phyloP scores from a whole-genome alignment of 2,113 vertebrate genomes.

The Archilochus colubris region DNA sequence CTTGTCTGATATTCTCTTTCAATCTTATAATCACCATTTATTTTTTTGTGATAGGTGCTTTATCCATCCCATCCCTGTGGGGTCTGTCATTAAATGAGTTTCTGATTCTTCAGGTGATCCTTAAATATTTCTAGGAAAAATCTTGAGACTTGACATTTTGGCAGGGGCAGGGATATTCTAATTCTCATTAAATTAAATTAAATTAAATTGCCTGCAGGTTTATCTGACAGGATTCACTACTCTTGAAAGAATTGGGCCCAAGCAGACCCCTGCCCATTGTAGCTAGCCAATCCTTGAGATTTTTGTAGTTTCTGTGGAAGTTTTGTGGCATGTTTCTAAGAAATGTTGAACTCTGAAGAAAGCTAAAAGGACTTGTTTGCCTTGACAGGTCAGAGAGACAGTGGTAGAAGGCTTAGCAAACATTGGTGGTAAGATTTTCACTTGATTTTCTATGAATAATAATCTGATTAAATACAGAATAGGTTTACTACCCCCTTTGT shows the following conservation, averaged over 20 bases:
- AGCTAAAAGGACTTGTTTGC: slow-evolving; percentile 41
- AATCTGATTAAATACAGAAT: not conserved
- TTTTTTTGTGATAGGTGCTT: not conserved
- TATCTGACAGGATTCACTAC: not conserved
- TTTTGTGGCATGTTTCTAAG: not conserved
- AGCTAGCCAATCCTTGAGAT: not conserved
- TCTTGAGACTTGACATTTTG: not conserved
- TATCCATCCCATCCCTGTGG: not conserved
- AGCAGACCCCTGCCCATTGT: not conserved
- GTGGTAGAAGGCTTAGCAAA: slow-evolving; percentile 87
- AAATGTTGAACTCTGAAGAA: slow-evolving; percentile 3
- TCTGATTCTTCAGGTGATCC: not conserved
- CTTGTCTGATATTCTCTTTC: not conserved
- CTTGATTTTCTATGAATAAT: not conserved
- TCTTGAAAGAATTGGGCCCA: not conserved
- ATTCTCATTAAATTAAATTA: not conserved
- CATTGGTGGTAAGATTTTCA: slow-evolving; percentile 86
- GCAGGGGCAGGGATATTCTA: not conserved
- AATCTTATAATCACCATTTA: not conserved
- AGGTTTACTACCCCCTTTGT: not conserved
- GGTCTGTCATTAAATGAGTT: not conserved
- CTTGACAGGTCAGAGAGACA: slow-evolving; percentile 88
- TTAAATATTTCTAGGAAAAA: not conserved
- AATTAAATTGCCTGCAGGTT: not conserved
- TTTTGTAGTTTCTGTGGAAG: not conserved